Conservation (phyloP, 1,140 invertebrate species). For the Leptestheria dahalacensis region DNA sequence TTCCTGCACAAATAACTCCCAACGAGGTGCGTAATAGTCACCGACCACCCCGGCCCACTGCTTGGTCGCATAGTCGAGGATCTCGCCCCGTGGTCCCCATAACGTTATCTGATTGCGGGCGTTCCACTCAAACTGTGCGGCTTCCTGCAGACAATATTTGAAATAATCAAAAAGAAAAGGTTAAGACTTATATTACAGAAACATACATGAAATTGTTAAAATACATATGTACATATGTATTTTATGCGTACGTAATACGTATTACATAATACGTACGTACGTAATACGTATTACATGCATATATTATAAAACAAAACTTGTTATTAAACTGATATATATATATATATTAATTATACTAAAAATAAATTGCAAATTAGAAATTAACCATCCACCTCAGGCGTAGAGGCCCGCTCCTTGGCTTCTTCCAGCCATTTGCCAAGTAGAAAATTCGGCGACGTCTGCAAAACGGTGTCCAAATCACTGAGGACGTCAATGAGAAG, state of each 20-base stretch:
- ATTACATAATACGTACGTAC: too few species aligned
- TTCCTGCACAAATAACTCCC: conserved; percentile 44
- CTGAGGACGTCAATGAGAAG: conserved; percentile 35
- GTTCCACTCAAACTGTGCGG: conserved; percentile 55
- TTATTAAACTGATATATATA: too few species aligned
- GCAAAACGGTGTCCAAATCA: conserved; percentile 57
- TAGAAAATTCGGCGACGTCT: conserved; percentile 48
- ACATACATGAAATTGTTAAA: conserved; percentile 5
- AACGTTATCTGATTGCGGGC: conserved; percentile 81
- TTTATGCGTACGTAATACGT: too few species aligned
- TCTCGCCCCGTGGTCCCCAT: conserved; percentile 79
- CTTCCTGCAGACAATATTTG: conserved; percentile 29
- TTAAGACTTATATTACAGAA: conserved; percentile 4
- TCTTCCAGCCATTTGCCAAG: conserved; percentile 53
- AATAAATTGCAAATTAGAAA: background rate
- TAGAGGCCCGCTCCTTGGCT: conserved; percentile 39
- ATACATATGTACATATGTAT: too few species aligned
- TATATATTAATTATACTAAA: background rate
- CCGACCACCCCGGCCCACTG: conserved; percentile 63
- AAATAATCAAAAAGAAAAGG: too few species aligned
- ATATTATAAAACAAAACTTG: too few species aligned
- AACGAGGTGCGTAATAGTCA: conserved; percentile 52
- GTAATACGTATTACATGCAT: too few species aligned
- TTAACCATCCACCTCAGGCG: conserved; percentile 25
- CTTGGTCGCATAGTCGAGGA: conserved; percentile 76